A percentile compares a stretch with the other conserved stretches of the same genome.
Evolutionary conservation across 1,140 invertebrate genomes (phyloP).

Genomic region (Oryctes rhinoceros): DNA sequence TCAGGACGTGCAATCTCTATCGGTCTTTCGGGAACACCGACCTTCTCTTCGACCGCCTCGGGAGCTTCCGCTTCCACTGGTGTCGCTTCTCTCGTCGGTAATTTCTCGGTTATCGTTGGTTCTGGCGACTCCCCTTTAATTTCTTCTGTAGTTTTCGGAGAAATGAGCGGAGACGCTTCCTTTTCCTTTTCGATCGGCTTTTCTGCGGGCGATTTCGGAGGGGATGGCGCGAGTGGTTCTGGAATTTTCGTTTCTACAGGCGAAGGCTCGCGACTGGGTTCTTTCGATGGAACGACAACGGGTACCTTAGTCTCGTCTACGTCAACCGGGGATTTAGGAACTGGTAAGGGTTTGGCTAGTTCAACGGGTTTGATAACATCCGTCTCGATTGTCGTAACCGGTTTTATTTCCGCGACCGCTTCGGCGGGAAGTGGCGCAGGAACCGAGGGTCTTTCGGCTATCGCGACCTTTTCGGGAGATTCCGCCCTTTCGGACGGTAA

Average conservation of each 20-base stretch:
- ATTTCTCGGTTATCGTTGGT: not conserved
- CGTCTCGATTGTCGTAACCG: not conserved
- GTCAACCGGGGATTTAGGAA: conserved; percentile 9
- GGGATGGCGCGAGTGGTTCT: not conserved
- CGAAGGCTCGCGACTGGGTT: not conserved
- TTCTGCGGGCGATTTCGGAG: not conserved
- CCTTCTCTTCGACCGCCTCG: too few relatives aligned
- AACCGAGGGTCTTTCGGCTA: not conserved
- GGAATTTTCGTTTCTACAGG: not conserved
- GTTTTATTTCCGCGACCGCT: not conserved
- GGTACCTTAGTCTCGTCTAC: not conserved
- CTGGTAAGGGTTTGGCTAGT: not conserved
- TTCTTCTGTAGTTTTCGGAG: not conserved
- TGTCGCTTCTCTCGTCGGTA: not conserved
- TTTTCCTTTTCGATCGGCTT: conserved; percentile 9
- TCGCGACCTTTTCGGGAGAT: not conserved
- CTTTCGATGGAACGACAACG: not conserved
- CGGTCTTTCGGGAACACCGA: too few relatives aligned
- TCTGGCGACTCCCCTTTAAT: conserved; percentile 22
- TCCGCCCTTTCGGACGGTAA: not conserved
- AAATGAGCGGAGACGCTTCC: not conserved
- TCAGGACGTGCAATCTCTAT: too few relatives aligned
- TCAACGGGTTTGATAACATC: not conserved
- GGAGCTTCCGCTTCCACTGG: not conserved
- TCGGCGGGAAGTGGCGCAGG: not conserved